phyloP scores from a whole-genome alignment of 1,140 invertebrate species.

The Scaptomyza pallida region DNA sequence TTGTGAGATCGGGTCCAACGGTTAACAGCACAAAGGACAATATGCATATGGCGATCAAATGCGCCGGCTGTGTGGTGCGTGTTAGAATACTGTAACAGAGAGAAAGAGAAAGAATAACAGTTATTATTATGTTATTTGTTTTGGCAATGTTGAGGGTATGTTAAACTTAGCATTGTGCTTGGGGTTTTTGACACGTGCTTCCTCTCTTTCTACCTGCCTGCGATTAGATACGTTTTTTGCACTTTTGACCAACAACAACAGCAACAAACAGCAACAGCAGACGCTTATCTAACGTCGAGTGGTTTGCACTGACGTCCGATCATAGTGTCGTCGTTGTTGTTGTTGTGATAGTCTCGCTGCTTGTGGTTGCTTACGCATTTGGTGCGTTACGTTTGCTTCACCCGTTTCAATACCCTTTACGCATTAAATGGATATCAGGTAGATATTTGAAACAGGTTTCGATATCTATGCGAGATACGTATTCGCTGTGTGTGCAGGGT shows the following conservation, averaged over 20 bases:
- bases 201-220: not conserved
- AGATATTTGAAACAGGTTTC: too few relatives aligned
- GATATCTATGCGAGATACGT: too few relatives aligned
- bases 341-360: conserved; percentile 1
- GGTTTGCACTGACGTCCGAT: conserved; percentile 23
- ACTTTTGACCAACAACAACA: conserved; percentile 37
- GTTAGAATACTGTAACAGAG: conserved; percentile 87
- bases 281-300: conserved; percentile 36
- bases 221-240: conserved; percentile 44
- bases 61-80: conserved; percentile 89
- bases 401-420: conserved; percentile 1
- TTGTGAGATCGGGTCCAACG: conserved; percentile 85
- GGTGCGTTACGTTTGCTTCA: not conserved
- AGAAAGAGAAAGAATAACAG: not conserved
- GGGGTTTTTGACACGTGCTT: conserved; percentile 40
- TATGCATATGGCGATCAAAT: conserved; percentile 88
- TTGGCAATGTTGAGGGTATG: not conserved
- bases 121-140: conserved; percentile 1
- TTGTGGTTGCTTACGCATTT: conserved; percentile 23
- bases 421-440: not conserved
- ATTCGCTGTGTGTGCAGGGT: too few relatives aligned
- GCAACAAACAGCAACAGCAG: not conserved
- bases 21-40: conserved; percentile 87
- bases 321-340: not conserved
- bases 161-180: not conserved